Evolutionary conservation across 2,113 vertebrate genomes (phyloP).

Genomic region (Telmatochromis brichardi): DNA sequence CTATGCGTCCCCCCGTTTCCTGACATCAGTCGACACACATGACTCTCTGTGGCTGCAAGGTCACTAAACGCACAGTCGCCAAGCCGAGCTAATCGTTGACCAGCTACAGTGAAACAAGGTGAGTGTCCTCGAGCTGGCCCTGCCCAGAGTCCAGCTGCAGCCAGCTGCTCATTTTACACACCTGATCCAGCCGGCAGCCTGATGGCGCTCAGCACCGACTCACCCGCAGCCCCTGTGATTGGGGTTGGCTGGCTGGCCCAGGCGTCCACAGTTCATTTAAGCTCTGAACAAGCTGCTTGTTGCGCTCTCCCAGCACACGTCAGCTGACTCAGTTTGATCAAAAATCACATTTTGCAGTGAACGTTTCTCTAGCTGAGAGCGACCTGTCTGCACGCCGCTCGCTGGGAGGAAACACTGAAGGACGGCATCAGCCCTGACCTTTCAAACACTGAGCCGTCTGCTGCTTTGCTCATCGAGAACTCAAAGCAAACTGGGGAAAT

Average conservation of each 20-base stretch:
- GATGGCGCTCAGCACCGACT: not conserved
- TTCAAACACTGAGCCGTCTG: not conserved
- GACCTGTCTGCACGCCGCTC: not conserved
- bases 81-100: not conserved
- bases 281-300: not conserved
- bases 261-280: not conserved
- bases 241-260: not conserved
- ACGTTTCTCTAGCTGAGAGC: not conserved
- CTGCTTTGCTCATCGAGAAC: not conserved
- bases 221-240: not conserved
- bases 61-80: not conserved
- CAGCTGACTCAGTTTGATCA: not conserved
- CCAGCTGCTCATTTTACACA: not conserved
- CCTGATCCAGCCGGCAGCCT: not conserved
- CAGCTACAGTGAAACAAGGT: not conserved
- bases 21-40: not conserved
- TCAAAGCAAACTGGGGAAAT: not conserved
- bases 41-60: not conserved
- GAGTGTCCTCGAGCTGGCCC: not conserved
- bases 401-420: not conserved
- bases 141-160: not conserved
- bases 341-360: not conserved
- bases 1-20: not conserved
- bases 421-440: not conserved
- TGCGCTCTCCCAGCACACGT: not conserved